Base-by-base conservation (phyloP, 2,797 vertebrate genomes). In the Sparidentex hasta region DNA sequence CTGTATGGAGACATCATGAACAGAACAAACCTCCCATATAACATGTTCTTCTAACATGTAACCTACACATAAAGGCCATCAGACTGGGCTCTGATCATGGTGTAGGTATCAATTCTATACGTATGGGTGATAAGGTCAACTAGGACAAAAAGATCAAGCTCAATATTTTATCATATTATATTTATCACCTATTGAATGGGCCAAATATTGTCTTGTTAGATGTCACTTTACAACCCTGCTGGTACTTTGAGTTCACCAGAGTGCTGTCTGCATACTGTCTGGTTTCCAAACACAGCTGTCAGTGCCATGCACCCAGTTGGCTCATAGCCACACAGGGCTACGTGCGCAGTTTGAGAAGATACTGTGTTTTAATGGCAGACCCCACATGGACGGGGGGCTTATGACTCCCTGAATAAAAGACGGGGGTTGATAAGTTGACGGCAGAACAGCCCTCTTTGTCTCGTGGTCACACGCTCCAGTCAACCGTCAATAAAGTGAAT, bases 381-480 rank as follows among this genome's bases (percentile, higher is more conserved):
- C 81, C 84, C 79, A 78, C 82, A 83, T 75, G 81, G 84, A 74
- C 21, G 66, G 56, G 46, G 54, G 83, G 84, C 83, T 87, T 88
- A 80, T 72, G 81, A 76, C 52, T 80, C 71, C 73, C 81, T 84
- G 87, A 89, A 92, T 86, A 85, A 91, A 88, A 85, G 82, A 73
- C 47, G 74, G 79, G 85, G 84, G 86, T 44, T 84, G 84, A 88
- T 75, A 85, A 86, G 90, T 88, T 89, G 85, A 93, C 87, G 88
- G 86, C 85, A 76, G 80, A 81, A 91, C 74, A 69, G 81, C 80
- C 72, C 17, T 89, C 92, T 94, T 95, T 95, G 94, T 95, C 87
- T 88, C 29, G 80, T 67, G 80, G 84, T 89, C 68, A 79, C 86
- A 87, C 71, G 57, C 86, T 94, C 87, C 90, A 93, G 92, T 92